Percentiles rank a stretch among this genome's conserved stretches.
These are phyloP conservation scores for Cephalopterus ornatus DNA, from an alignment of 2,113 vertebrate species.

Conservation along the genomic window DNA sequence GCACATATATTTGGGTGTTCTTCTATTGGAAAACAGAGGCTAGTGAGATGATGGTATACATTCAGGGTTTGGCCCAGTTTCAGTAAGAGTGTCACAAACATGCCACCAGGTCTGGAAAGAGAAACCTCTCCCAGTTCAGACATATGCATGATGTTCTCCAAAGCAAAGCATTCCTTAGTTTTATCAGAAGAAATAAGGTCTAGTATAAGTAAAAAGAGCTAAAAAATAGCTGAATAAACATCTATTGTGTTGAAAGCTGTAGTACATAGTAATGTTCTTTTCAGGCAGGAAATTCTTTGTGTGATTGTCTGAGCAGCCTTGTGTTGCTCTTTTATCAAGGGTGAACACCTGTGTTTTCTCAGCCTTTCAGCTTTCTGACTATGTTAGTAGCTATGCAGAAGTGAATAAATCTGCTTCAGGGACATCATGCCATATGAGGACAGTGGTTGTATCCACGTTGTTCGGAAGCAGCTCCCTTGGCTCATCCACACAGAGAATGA, in stretches of 20 bases:
- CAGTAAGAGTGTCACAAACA: neutral
- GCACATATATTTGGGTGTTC: neutral
- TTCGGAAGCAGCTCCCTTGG: neutral
- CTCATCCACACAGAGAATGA: neutral
- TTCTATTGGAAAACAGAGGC: neutral
- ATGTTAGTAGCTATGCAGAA: neutral
- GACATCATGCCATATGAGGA: fast-evolving
- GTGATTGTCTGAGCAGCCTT: neutral
- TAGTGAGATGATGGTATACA: neutral
- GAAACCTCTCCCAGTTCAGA: neutral
- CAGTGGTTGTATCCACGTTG: neutral
- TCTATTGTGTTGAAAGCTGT: neutral
- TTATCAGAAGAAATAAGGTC: neutral
- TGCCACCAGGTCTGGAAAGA: neutral
- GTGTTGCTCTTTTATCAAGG: neutral
- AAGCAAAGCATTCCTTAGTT: neutral
- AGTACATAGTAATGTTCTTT: neutral
- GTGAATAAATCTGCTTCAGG: neutral
- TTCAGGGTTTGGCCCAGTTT: neutral
- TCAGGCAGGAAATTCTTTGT: neutral
- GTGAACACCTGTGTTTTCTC: neutral
- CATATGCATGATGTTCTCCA: neutral
- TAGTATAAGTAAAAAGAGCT: neutral
- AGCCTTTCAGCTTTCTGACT: neutral
- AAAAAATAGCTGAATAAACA: neutral